Base-by-base conservation (phyloP, 53 echinoderm and acorn worm species). In the Henricia sp. region DNA sequence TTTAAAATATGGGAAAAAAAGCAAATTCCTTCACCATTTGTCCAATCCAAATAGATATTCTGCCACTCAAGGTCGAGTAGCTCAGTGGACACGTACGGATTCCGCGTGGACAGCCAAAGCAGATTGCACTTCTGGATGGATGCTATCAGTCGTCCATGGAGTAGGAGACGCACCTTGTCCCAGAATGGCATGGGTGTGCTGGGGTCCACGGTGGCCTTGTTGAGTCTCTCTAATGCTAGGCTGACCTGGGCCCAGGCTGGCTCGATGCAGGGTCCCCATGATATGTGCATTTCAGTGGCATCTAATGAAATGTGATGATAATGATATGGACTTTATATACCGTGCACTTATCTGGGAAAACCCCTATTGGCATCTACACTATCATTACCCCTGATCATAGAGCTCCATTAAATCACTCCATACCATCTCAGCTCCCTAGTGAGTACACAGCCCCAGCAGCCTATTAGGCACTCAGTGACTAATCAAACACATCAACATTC, bases 121-220 rank as follows among this genome's bases (percentile, higher is more conserved):
- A 95, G 82, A 57, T 94, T 99, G 50, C 92, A 90, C 89, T 95
- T 88, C 38, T 95, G 85, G 36, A 99, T 50, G 0, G 95, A 95
- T 10, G 88, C 82, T 9, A 89, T 90, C 19, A 96, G 90, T 36
- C 97, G 65, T 34, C 97, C 97, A 44, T 96, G 97, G 70, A 92
- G 90, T 13, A 96, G 72, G 29, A 92, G 92, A 33, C 97, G 87
- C 77, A 88, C 75, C 92, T 96, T 96, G 66, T 96, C 97, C 97
- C 97, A 96, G 84, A 96, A 94, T 4, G 97, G 87, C 80, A 96
- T 77, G 27, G 92, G 90, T n/a, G 54, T 74, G 88, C 97, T 96
- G 48, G 97, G 97, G 72, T 96, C 97, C 17, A 94, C 76, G 17
- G 94, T 94, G 17, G 97, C 92, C 51, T 92, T 95, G 89, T 96